Percentiles rank a stretch among this genome's conserved stretches.
Conservation (phyloP, 1,140 invertebrate genomes). For the Drosophila subobscura region DNA sequence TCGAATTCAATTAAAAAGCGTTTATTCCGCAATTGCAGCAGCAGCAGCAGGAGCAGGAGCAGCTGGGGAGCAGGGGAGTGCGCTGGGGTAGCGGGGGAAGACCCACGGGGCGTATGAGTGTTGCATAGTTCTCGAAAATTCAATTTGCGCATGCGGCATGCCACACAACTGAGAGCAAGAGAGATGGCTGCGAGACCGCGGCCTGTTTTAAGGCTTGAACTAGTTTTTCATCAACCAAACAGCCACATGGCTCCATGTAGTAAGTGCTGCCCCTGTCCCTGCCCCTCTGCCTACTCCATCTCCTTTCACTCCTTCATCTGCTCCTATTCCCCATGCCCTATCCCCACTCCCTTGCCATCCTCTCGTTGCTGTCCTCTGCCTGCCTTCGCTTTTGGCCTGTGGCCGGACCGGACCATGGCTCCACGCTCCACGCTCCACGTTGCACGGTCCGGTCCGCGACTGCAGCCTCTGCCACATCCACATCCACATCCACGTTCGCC, state of each 20-base stretch:
- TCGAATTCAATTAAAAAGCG: slow-evolving; percentile 82
- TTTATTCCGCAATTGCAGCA: slow-evolving; percentile 75
- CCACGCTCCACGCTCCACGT: slow-evolving; percentile 4
- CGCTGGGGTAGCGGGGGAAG: slow-evolving; percentile 9
- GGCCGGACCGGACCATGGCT: too few relatives aligned
- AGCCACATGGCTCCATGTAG: slow-evolving; percentile 15
- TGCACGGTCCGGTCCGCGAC: background rate
- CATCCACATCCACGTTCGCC: slow-evolving; percentile 32
- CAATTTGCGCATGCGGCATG: slow-evolving; percentile 63
- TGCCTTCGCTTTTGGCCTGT: slow-evolving; percentile 33
- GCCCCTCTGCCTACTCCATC: background rate
- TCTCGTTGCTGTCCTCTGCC: too few relatives aligned
- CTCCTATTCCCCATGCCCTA: slow-evolving; percentile 8
- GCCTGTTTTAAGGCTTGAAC: slow-evolving; percentile 57
- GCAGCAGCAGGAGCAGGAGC: background rate
- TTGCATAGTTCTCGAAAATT: slow-evolving; percentile 80
- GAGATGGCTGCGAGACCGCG: background rate
- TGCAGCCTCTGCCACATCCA: background rate
- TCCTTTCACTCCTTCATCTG: background rate
- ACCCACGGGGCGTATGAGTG: slow-evolving; percentile 79
- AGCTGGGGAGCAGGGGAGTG: slow-evolving; percentile 4
- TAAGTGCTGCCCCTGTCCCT: slow-evolving; percentile 12
- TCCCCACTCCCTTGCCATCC: background rate
- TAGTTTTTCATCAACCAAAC: slow-evolving; percentile 57
- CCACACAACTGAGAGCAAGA: slow-evolving; percentile 14